Percentiles rank a stretch among this genome's conserved stretches.
Evolutionary conservation across 2,888 invertebrate species (phyloP).

Genomic region (Anoncus sp.): DNA sequence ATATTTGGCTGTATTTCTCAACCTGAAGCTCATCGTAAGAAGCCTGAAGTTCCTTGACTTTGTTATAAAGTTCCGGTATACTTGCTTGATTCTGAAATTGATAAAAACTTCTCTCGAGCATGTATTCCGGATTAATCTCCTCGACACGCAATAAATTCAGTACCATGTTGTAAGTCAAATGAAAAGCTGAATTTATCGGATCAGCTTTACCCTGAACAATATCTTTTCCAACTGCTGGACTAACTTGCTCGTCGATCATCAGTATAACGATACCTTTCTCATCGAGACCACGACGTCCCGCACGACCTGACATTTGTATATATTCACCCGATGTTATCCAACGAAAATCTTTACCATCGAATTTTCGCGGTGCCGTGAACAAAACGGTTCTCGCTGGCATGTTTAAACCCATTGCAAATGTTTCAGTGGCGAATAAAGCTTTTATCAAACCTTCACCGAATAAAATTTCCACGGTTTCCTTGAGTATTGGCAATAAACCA

Average conservation of each 20-base stretch:
- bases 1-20: conserved; percentile 89
- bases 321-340: conserved; percentile 99
- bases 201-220: conserved; percentile 97
- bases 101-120: conserved; percentile 99
- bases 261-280: conserved; percentile 99
- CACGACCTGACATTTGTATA: conserved; percentile 99
- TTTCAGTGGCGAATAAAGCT: conserved; percentile 99
- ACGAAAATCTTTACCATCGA: conserved; percentile 97
- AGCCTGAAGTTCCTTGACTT: conserved; percentile 87
- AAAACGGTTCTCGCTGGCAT: conserved; percentile 99
- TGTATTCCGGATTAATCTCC: conserved; percentile 99
- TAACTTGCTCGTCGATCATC: conserved; percentile 99
- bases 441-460: conserved; percentile 99
- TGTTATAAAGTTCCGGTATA: conserved; percentile 94
- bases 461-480: conserved; percentile 99
- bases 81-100: conserved; percentile 99
- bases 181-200: conserved; percentile 99
- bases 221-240: conserved; percentile 89
- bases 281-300: conserved; percentile 98
- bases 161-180: conserved; percentile 99
- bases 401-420: conserved; percentile 99
- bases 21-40: conserved; percentile 88
- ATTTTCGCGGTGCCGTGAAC: conserved; percentile 97
- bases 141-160: conserved; percentile 97
- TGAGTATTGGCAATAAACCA: conserved; percentile 96